Evolutionary conservation across 2,113 vertebrate species (phyloP).

Genomic region (Genyomyrus donnyi): DNA sequence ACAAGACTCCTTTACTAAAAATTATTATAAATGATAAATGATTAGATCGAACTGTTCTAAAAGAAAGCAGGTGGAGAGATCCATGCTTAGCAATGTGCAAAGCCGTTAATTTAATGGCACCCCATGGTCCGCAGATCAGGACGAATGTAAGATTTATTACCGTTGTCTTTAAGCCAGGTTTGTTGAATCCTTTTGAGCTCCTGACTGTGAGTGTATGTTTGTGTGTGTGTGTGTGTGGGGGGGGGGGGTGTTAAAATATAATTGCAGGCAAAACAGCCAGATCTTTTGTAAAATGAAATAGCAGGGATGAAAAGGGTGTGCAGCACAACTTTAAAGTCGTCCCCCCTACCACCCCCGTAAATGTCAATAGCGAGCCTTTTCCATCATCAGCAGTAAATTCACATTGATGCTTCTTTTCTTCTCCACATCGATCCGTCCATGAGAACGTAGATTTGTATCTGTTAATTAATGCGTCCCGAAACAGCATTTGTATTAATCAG

Average conservation of each 20-base stretch:
- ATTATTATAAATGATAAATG: background rate
- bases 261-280: constrained; percentile 58
- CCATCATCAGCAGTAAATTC: constrained; percentile 99
- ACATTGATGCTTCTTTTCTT: constrained; percentile 99
- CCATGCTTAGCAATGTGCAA: background rate
- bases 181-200: constrained; percentile 30
- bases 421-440: constrained; percentile 98
- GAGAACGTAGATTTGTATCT: constrained; percentile 99
- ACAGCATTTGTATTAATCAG: constrained; percentile 99
- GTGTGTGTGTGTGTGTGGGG: background rate
- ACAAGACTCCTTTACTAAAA: background rate
- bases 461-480: constrained; percentile 99
- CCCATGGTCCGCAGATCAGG: background rate
- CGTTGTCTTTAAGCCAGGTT: background rate
- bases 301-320: constrained; percentile 63
- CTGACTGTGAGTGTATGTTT: constrained; percentile 44
- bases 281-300: constrained; percentile 65
- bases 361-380: constrained; percentile 83
- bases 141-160: background rate
- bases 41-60: background rate
- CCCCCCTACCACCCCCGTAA: constrained; percentile 66
- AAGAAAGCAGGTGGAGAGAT: background rate
- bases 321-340: constrained; percentile 72
- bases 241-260: constrained; percentile 50
- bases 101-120: background rate